These are phyloP conservation scores for Mus musculus DNA, from an alignment of 2,113 vertebrate species.

Conservation along the genomic window DNA sequence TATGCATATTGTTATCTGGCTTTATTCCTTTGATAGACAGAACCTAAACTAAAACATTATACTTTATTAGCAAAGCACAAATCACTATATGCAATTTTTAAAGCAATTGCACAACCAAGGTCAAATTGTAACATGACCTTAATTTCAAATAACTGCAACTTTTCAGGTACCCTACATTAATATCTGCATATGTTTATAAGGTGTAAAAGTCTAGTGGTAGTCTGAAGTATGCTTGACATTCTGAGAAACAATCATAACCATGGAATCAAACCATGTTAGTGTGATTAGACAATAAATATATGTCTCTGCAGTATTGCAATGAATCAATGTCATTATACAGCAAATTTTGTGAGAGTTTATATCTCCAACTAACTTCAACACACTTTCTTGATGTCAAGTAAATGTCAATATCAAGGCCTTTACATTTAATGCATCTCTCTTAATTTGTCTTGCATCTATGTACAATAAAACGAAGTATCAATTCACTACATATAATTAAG, in stretches of 20 bases:
- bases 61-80: not conserved
- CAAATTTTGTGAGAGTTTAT: constrained; percentile 57
- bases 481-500: not conserved
- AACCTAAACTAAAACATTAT: not conserved
- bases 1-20: not conserved
- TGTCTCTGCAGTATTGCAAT: constrained; percentile 42
- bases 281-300: constrained; percentile 60
- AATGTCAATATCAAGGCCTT: constrained; percentile 36
- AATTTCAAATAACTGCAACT: not conserved
- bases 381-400: constrained; percentile 44
- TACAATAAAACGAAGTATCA: not conserved
- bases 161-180: not conserved
- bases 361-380: constrained; percentile 21
- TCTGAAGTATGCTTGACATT: constrained; percentile 50
- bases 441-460: not conserved
- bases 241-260: constrained; percentile 13
- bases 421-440: constrained; percentile 11
- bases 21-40: not conserved
- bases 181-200: not conserved
- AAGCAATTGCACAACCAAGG: not conserved
- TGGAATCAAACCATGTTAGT: constrained; percentile 31
- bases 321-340: constrained; percentile 54
- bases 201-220: not conserved
- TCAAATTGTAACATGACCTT: not conserved
- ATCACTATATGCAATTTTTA: not conserved